Base-by-base conservation (phyloP, 92 coral and sea anemone genomes). In the Parazoanthus atlanticus region DNA sequence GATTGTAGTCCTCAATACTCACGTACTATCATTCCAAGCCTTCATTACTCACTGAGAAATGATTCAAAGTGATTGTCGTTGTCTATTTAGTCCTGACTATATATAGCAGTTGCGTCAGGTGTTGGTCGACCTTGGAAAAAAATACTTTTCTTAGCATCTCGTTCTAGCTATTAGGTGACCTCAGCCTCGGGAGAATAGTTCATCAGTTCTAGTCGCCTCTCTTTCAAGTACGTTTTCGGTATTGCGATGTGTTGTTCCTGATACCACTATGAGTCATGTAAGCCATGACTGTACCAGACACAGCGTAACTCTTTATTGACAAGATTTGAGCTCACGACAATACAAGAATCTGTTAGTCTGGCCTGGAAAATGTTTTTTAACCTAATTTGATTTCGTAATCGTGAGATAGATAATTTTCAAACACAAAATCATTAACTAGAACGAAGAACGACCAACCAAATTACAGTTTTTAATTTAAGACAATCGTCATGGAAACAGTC, bases 11-110 rank as follows among this genome's bases (percentile, higher is more conserved):
- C 41, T 82, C 40, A 9, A 1, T 82, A 36, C 86, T 83, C 86
- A 83, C 86, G 86, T 83, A 67, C 86, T 61, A 61, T 21, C 69
- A 4, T 61, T 61, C 26, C 2, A 61, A 61, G 28, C 69, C 5
- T 61, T 52, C 10, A 13, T 52, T 5, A 19, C 28, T 21, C 69
- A 61, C 8, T 4, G 69, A 25, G n/a, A 23, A 13, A 4, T 15
- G 3, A 15, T 8, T 15, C 1, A 2, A 56, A 21, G 26, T 3
- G 28, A 61, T 21, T 19, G 69, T 23, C 69, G 69, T 61, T 61
- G 69, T 61, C n/a, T 25, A 21, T 61, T 61, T 61, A 61, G 8
- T 3, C 26, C 6, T 61, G 25, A 61, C 67, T 21, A n/a, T n/a
- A n/a, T n/a, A n/a, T n/a, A 61, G 67, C 6, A 19, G n/a, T 16